A percentile compares a stretch with the other conserved stretches of the same genome.
Conservation (phyloP, 2,888 invertebrate genomes). For the Listrodromus nycthemerus region DNA sequence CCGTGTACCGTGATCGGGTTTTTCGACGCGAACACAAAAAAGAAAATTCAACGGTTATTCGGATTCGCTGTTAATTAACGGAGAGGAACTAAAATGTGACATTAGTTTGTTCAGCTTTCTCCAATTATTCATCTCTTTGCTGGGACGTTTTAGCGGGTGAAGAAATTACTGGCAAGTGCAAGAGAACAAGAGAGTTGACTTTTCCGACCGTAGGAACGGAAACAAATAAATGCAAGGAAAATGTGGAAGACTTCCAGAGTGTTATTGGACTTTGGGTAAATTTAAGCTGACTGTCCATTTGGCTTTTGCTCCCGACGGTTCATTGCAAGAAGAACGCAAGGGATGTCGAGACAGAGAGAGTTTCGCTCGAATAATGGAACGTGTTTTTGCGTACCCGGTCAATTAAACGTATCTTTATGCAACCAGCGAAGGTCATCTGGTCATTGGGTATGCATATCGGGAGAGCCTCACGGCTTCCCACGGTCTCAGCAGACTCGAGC, state of each 20-base stretch:
- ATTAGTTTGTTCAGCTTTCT: neutral
- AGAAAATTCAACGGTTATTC: conserved; percentile 52
- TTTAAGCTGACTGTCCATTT: conserved; percentile 55
- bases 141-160: neutral
- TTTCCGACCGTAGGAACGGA: too few species aligned
- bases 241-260: conserved; percentile 47
- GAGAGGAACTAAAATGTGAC: too few species aligned
- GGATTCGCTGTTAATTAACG: neutral
- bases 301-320: conserved; percentile 56
- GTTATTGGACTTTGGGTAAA: neutral
- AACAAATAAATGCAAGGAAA: conserved; percentile 63
- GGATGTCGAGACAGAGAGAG: conserved; percentile 15
- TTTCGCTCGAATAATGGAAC: conserved; percentile 70
- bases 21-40: conserved; percentile 42
- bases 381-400: conserved; percentile 81
- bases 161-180: conserved; percentile 1
- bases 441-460: conserved; percentile 83
- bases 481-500: conserved; percentile 58
- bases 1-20: conserved; percentile 62
- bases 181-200: conserved; percentile 57
- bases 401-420: conserved; percentile 84
- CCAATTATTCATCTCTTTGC: neutral
- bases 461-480: conserved; percentile 65
- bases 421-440: conserved; percentile 82
- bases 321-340: conserved; percentile 5